Base-by-base conservation (phyloP, 2,113 vertebrate species). In the Symphodus melops region DNA sequence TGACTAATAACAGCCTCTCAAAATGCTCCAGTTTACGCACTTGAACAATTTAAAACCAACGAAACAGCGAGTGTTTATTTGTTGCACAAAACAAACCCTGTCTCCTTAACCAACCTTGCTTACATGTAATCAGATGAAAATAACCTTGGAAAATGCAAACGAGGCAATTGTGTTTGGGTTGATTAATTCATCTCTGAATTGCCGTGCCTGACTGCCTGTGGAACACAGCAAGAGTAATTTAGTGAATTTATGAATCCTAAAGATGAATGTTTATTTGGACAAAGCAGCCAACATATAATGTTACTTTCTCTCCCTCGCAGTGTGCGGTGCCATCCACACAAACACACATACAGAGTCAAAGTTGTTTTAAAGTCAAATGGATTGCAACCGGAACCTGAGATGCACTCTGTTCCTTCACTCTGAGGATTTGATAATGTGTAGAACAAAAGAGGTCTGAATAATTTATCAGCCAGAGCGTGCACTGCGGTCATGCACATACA, bases 341-440 rank as follows among this genome's bases (percentile, higher is more conserved):
- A 57, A 44, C 48, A 74, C 25, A 53, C 10, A 54, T 19, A 68
- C 49, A 65, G 52, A 77, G 84, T 92, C 91, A 94, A 94, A 92
- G 92, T 93, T 94, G 91, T 93, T 93, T 94, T 92, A 92, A 94
- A 93, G 92, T 95, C 93, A 93, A 94, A 94, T 85, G 90, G 91
- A 91, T 93, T 93, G 91, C 86, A 92, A 91, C 71, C 62, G 86
- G 75, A 94, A 85, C 82, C 87, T 14, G 57, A 81, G 85, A 87
- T 84, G 70, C 85, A 83, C 86, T 88, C 79, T 89, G 84, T 62
- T 83, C 72, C 70, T 76, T 36, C 19, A 84, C 86, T 74, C 89
- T 44, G 49, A 87, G 88, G 91, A 92, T 91, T 87, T 72, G 90
- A 87, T 92, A 88, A 91, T 92, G 90, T 93, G 91, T 91, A 88